Evolutionary conservation across 92 coral and sea anemone species (phyloP).

Genomic region (Parazoanthus atlanticus): DNA sequence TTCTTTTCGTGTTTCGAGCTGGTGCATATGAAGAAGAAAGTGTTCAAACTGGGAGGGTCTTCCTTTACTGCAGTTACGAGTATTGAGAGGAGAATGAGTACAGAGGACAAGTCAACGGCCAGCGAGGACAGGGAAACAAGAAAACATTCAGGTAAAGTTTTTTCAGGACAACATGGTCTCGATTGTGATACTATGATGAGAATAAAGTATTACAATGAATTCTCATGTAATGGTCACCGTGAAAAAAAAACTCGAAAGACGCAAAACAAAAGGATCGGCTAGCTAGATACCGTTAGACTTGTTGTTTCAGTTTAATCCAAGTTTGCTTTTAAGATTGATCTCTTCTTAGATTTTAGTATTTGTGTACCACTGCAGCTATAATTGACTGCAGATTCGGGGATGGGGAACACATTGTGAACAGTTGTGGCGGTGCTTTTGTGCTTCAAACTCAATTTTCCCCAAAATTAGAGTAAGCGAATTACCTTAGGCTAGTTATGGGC

Average conservation of each 20-base stretch:
- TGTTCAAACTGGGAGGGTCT: constrained; percentile 45
- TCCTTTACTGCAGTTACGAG: constrained; percentile 37
- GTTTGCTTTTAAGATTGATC: too few relatives aligned
- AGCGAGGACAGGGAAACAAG: constrained; percentile 21
- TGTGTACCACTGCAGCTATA: background rate
- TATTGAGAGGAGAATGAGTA: background rate
- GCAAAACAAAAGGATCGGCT: too few relatives aligned
- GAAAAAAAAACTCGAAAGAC: too few relatives aligned
- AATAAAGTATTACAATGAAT: too few relatives aligned
- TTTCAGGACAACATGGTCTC: background rate
- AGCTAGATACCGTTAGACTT: too few relatives aligned
- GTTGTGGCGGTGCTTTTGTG: background rate
- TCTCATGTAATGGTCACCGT: too few relatives aligned
- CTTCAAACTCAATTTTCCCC: background rate
- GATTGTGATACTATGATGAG: too few relatives aligned
- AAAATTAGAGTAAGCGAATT: too few relatives aligned
- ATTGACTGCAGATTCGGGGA: background rate
- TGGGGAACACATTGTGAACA: background rate
- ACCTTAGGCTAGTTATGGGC: too few relatives aligned
- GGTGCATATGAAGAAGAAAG: constrained; percentile 72
- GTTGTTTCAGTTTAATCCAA: too few relatives aligned
- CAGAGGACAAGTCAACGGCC: constrained; percentile 4
- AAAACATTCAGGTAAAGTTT: background rate
- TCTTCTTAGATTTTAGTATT: too few relatives aligned
- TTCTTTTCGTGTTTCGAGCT: constrained; percentile 88